phyloP scores from a whole-genome alignment of 2,113 vertebrate species.

The Genyomyrus donnyi region DNA sequence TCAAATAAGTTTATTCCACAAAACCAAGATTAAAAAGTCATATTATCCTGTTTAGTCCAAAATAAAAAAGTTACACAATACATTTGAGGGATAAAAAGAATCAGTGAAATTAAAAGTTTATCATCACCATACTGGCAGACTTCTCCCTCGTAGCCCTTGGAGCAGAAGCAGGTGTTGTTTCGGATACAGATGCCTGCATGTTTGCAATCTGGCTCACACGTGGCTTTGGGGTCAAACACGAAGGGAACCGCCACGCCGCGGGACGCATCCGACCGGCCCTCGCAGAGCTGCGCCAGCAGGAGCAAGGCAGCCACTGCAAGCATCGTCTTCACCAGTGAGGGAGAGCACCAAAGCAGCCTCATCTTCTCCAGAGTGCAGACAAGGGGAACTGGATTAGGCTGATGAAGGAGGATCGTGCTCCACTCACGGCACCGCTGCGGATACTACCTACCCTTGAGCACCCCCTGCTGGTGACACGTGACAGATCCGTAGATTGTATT shows the following conservation, averaged over 20 bases:
- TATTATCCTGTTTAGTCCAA: neutral
- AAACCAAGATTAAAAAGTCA: neutral
- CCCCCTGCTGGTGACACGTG: constrained; percentile 28
- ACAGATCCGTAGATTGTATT: neutral
- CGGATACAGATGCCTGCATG: constrained; percentile 70
- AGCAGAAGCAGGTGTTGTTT: constrained; percentile 73
- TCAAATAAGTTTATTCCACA: neutral
- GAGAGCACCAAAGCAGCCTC: constrained; percentile 18
- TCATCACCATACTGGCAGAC: constrained; percentile 72
- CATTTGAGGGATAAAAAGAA: neutral
- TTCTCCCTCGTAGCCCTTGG: constrained; percentile 71
- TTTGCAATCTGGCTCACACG: constrained; percentile 64
- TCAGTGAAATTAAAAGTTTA: constrained; percentile 9
- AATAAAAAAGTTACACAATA: neutral
- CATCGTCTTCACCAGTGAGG: neutral
- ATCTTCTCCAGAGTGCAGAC: constrained; percentile 29
- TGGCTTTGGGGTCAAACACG: constrained; percentile 56
- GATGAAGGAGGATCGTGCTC: constrained; percentile 3
- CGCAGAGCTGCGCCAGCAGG: constrained; percentile 29
- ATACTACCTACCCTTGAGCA: neutral
- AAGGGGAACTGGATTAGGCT: constrained; percentile 8
- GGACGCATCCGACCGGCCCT: constrained; percentile 50
- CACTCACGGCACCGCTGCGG: neutral
- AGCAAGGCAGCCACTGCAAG: constrained; percentile 15
- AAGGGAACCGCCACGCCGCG: constrained; percentile 59